Percentiles rank a stretch among this genome's conserved stretches.
Evolutionary conservation across 2,888 invertebrate species (phyloP).

Genomic region (Cantharis flavilabris): DNA sequence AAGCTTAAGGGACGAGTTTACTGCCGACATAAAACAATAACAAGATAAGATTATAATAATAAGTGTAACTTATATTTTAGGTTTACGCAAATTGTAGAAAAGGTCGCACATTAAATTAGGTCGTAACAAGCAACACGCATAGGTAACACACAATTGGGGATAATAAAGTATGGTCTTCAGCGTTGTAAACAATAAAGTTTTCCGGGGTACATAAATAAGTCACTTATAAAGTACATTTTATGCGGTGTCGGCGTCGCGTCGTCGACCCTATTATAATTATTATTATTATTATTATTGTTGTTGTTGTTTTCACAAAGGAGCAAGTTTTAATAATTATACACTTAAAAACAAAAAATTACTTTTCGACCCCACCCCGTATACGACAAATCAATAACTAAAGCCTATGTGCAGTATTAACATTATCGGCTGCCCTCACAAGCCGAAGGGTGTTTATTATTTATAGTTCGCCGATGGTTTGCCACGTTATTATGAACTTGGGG

Average conservation of each 20-base stretch:
- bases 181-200: constrained; percentile 14
- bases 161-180: constrained; percentile 10
- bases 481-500: not conserved
- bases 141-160: constrained; percentile 7
- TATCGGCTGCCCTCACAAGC: not conserved
- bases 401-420: not conserved
- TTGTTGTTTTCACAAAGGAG: not conserved
- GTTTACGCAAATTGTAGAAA: constrained; percentile 9
- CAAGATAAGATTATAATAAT: constrained; percentile 9
- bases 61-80: constrained; percentile 9
- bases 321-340: not conserved
- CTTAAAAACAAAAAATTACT: not conserved
- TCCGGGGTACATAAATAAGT: not conserved
- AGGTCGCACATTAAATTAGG: constrained; percentile 14
- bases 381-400: not conserved
- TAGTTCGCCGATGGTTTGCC: not conserved
- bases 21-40: constrained; percentile 15
- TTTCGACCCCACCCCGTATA: not conserved
- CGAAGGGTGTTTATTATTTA: constrained; percentile 1
- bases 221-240: not conserved
- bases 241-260: not conserved
- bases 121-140: not conserved
- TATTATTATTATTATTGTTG: too few relatives aligned
- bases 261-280: not conserved
- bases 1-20: not conserved